Evolutionary conservation across 2,797 vertebrate genomes (phyloP), one percentile per base, ranked within the genome.

Genomic region (Neosalanx taihuensis): DNA sequence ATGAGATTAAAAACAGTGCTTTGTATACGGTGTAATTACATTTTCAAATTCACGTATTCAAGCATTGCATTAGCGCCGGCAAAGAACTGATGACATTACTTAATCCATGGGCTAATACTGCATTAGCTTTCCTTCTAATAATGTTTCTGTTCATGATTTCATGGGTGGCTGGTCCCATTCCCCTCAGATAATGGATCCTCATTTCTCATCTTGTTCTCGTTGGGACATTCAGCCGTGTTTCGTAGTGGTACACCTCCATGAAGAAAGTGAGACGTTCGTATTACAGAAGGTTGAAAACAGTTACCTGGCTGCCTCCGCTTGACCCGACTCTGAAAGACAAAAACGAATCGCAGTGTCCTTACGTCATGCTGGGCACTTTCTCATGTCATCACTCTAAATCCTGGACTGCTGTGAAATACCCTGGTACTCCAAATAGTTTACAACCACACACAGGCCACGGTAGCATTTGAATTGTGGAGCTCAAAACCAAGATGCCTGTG

Each of bases 221-320:
- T 20, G 60, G 23, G 23, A 65, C 61, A 75, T 46, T 59, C 9
- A 2, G 61, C 51, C 1, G 35, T 67, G 35, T 9, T 63, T 67
- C 29, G 70, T 57, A 84, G 71, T 15, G 72, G 35, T 23, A 74
- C 63, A 60, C 37, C 41, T 26, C 46, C 41, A 49, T 30, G 6
- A 29, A 64, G 33, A 64, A 15, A 15, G 10, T 66, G 23, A 29
- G 13, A 23, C 0, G 2, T 9, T 30, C 37, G 46, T 0, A 23
- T 23, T 74, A 69, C 57, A 72, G 67, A 15, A 17, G 20, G 20
- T 23, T 69, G 33, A 64, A 58, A 68, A 73, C 57, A 72, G 91
- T 93, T 89, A 96, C 95, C 94, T 90, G 69, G 88, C 64, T 77
- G 90, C 77, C 6, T 79, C 90, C 73, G 90, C 83, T 57, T 89